A percentile compares a stretch with the other conserved stretches of the same genome.
Evolutionary conservation across 2,113 vertebrate species (phyloP).

Genomic region (Epinephelus moara): DNA sequence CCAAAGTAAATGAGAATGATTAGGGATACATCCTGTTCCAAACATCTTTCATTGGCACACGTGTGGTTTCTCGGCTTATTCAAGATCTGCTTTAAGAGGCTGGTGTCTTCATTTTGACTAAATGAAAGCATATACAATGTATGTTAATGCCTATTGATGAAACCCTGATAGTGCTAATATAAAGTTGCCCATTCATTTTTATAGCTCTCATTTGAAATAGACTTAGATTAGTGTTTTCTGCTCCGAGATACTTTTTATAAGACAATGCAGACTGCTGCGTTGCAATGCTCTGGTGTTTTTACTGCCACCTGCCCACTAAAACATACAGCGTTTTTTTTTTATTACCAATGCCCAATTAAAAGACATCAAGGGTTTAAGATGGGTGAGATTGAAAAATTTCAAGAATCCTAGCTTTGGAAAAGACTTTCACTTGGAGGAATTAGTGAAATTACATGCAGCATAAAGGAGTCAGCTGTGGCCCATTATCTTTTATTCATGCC

Average conservation of each 20-base stretch:
- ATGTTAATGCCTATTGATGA: slow-evolving; percentile 56
- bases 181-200: slow-evolving; percentile 57
- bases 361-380: slow-evolving; percentile 45
- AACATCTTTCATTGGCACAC: slow-evolving; percentile 70
- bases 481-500: slow-evolving; percentile 86
- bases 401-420: slow-evolving; percentile 62
- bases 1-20: slow-evolving; percentile 75
- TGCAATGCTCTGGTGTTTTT: slow-evolving; percentile 42
- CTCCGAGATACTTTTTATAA: slow-evolving; percentile 54
- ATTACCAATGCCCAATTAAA: slow-evolving; percentile 52
- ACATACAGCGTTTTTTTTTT: slow-evolving; percentile 31
- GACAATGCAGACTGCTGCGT: slow-evolving; percentile 50
- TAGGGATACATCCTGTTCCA: slow-evolving; percentile 71
- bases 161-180: slow-evolving; percentile 39
- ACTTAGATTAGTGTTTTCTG: slow-evolving; percentile 42
- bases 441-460: slow-evolving; percentile 76
- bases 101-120: slow-evolving; percentile 49
- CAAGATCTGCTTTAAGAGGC: slow-evolving; percentile 58
- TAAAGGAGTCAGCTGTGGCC: slow-evolving; percentile 81
- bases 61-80: slow-evolving; percentile 70
- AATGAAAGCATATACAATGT: slow-evolving; percentile 63
- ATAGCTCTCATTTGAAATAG: slow-evolving; percentile 55
- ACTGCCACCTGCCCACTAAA: slow-evolving; percentile 62
- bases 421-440: slow-evolving; percentile 72
- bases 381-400: slow-evolving; percentile 43